Evolutionary conservation across 1,140 invertebrate genomes (phyloP).

Genomic region (Drosophila micromelanica): DNA sequence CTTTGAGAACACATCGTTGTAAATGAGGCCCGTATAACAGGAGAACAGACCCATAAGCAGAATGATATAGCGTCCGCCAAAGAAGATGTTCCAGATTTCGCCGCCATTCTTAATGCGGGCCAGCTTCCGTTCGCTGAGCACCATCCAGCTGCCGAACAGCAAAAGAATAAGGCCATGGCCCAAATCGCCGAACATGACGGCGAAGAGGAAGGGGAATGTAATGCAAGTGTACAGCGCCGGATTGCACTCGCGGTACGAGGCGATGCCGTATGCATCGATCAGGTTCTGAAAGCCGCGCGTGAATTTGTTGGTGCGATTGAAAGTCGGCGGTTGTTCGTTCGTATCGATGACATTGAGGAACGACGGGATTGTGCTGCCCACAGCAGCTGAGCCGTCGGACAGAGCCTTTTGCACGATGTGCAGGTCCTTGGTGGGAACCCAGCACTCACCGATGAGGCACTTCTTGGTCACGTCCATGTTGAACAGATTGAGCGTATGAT

Average conservation of each 20-base stretch:
- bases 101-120: constrained; percentile 85
- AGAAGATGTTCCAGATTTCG: constrained; percentile 99
- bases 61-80: constrained; percentile 98
- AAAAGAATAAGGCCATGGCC: constrained; percentile 90
- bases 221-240: constrained; percentile 87
- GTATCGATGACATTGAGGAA: constrained; percentile 97
- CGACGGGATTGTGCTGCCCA: constrained; percentile 96
- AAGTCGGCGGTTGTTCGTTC: constrained; percentile 96
- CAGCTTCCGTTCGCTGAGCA: constrained; percentile 89
- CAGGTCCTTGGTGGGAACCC: constrained; percentile 95
- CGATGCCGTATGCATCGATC: constrained; percentile 98
- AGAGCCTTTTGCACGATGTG: constrained; percentile 95
- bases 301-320: constrained; percentile 98
- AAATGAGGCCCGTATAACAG: constrained; percentile 94
- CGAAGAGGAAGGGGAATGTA: constrained; percentile 91
- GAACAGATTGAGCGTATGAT: constrained; percentile 94
- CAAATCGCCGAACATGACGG: constrained; percentile 91
- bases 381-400: constrained; percentile 95
- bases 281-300: constrained; percentile 98
- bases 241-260: constrained; percentile 94
- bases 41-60: constrained; percentile 97
- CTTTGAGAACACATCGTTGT: constrained; percentile 99
- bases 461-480: constrained; percentile 96
- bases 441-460: constrained; percentile 98
- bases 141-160: constrained; percentile 87